These are phyloP conservation scores for Notechis scutatus DNA, from an alignment of 2,113 vertebrate species.

Conservation along the genomic window DNA sequence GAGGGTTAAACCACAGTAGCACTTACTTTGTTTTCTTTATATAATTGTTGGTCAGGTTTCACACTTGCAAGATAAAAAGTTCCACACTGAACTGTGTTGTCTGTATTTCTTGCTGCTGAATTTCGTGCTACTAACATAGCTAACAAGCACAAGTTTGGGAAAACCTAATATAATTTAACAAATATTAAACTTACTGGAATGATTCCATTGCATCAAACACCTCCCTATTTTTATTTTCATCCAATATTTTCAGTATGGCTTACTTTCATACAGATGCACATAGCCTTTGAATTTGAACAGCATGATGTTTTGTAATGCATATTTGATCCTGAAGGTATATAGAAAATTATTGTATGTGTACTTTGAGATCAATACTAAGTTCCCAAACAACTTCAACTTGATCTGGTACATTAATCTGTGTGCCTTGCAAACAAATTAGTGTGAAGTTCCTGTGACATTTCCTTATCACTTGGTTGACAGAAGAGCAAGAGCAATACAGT, in stretches of 20 bases:
- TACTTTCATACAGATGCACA: not conserved
- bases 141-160: not conserved
- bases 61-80: too few relatives aligned
- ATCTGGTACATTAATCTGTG: not conserved
- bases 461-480: conserved; percentile 37
- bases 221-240: not conserved
- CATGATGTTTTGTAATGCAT: not conserved
- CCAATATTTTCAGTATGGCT: not conserved
- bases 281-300: not conserved
- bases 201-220: not conserved
- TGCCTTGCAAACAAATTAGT: not conserved
- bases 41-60: too few relatives aligned
- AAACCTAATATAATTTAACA: not conserved
- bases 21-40: too few relatives aligned
- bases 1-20: too few relatives aligned
- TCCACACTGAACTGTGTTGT: too few relatives aligned
- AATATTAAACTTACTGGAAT: not conserved
- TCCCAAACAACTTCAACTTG: not conserved
- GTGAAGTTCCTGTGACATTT: conserved; percentile 30
- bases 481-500: conserved; percentile 46
- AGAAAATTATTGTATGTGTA: not conserved
- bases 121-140: not conserved
- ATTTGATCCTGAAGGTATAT: not conserved
- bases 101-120: too few relatives aligned
- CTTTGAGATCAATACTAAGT: not conserved